Conservation (phyloP, 2,113 vertebrate species). For the Macquaria australasica region DNA sequence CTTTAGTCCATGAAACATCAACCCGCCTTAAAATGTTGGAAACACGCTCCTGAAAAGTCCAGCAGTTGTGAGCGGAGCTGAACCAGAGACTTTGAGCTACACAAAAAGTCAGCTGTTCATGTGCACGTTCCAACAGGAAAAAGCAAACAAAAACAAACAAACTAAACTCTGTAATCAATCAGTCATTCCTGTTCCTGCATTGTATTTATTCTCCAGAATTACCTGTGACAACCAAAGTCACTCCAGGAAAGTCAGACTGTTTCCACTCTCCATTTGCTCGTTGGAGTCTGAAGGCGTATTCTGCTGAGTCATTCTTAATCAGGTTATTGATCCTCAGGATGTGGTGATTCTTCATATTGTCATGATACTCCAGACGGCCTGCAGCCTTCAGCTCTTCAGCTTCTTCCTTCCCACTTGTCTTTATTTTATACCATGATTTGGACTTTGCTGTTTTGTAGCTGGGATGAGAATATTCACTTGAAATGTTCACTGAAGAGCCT, state of each 20-base stretch:
- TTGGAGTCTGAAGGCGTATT: background rate
- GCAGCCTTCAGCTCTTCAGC: background rate
- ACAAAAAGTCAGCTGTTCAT: too few species aligned
- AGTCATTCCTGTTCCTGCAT: too few species aligned
- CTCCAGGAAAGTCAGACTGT: background rate
- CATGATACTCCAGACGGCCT: background rate
- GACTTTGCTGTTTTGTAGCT: accelerated
- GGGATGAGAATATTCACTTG: background rate
- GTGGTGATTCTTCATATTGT: background rate
- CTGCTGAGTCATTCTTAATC: slow-evolving; percentile 9
- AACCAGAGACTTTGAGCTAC: too few species aligned
- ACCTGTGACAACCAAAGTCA: slow-evolving; percentile 35
- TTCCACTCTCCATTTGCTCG: accelerated
- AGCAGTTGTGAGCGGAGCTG: too few species aligned
- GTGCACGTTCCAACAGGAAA: too few species aligned
- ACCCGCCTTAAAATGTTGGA: too few species aligned
- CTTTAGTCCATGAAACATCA: too few species aligned
- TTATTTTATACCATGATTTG: slow-evolving; percentile 22
- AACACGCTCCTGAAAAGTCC: too few species aligned
- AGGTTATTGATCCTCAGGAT: slow-evolving; percentile 31
- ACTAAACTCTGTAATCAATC: too few species aligned
- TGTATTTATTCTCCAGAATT: too few species aligned
- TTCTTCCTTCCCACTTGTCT: accelerated
- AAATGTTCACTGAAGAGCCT: slow-evolving; percentile 40
- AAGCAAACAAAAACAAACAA: too few species aligned